Evolutionary conservation across 1,140 invertebrate species (phyloP), one percentile per base, ranked within the genome.

Genomic region (Hylaeus anthracinus): DNA sequence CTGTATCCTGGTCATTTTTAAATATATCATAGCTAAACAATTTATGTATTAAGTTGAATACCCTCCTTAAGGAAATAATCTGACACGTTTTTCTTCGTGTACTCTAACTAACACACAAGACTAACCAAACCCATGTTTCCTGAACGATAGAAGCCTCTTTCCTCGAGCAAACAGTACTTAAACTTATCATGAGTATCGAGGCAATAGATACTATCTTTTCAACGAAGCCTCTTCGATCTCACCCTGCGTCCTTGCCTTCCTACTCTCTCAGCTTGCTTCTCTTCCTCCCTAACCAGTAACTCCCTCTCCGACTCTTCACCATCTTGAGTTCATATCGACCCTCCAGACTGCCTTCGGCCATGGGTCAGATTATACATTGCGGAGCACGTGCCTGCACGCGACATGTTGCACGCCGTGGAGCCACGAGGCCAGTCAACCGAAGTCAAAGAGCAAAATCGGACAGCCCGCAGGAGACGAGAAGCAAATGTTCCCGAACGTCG

Each of bases 381-480:
- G 53, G 69, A 80, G 85, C 88, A 88, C 85, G 85, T 89, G 88
- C 77, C 82, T 82, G 85, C 85, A 83, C 82, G 85, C 84, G 87
- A 89, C 87, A 88, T 82, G 79, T 86, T 88, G 84, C 85, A 89
- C 78, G 64, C 84, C 81, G 81, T 76, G 80, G 45, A 72, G 70
- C 82, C 66, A 77, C 83, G 64, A 53, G 64, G 14, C 67, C 67
- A 9, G 48, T 58, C 55, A 60, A 72, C 37, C 75, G 60, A 48
- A 60, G 64, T 79, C 66, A 78, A 61, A 45, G 58, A 56, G 58
- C 53, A 14, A 79, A 79, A 72, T 37, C 51, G 37, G 61, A 37
- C n/a, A 37, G 10, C 60, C 53, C 45, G 41, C 15, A 5, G 45
- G 53, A 66, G 39, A 76, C 45, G 14, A 60, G 45, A 64, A 56